These are phyloP conservation scores for Crepidodera aurea DNA, from an alignment of 2,888 invertebrate species.

Conservation along the genomic window DNA sequence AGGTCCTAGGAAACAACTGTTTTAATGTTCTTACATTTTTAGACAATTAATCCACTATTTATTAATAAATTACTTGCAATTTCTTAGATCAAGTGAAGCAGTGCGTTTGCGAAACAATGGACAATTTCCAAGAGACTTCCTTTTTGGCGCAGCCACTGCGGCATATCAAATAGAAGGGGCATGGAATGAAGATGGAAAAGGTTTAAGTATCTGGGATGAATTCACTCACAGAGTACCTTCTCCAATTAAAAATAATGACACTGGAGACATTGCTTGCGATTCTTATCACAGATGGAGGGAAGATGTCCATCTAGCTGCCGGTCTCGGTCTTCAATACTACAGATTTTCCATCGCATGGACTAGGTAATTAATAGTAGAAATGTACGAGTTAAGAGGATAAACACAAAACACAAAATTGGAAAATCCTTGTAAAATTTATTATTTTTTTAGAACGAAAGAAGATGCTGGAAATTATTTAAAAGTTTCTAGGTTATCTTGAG, in stretches of 20 bases:
- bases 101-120: constrained; percentile 40
- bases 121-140: constrained; percentile 43
- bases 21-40: too few relatives aligned
- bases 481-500: too few relatives aligned
- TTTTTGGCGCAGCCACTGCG: constrained; percentile 39
- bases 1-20: too few relatives aligned
- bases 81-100: not conserved
- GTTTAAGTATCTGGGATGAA: constrained; percentile 73
- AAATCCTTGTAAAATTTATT: too few relatives aligned
- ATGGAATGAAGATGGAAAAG: constrained; percentile 61
- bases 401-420: not conserved
- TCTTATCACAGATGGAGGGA: constrained; percentile 70
- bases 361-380: constrained; percentile 53
- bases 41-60: too few relatives aligned
- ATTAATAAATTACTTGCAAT: too few relatives aligned
- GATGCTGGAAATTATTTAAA: too few relatives aligned
- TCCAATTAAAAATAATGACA: constrained; percentile 52
- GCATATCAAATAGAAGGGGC: constrained; percentile 47
- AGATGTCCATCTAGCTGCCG: constrained; percentile 66
- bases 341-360: constrained; percentile 73
- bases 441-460: too few relatives aligned
- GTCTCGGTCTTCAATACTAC: constrained; percentile 65
- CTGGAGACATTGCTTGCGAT: constrained; percentile 73
- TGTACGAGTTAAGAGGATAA: not conserved
- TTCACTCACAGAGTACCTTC: constrained; percentile 66